phyloP scores from a whole-genome alignment of 1,140 invertebrate genomes.

The Drosophila punjabiensis region DNA sequence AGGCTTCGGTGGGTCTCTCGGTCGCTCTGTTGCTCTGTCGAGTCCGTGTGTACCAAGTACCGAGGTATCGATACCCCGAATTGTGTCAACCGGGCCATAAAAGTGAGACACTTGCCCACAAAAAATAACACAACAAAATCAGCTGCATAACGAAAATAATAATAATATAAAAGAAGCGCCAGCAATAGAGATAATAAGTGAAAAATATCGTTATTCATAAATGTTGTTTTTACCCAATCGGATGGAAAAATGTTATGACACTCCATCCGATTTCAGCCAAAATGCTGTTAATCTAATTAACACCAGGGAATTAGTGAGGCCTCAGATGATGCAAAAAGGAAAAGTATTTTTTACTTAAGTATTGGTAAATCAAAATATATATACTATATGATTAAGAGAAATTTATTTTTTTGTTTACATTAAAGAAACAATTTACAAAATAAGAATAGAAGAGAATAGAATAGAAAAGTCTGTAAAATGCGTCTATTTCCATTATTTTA shows the following conservation, averaged over 20 bases:
- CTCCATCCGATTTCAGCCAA: neutral
- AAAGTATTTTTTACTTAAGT: neutral
- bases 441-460: neutral
- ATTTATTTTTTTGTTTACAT: neutral
- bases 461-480: neutral
- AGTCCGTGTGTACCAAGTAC: neutral
- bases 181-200: constrained; percentile 12
- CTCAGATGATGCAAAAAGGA: constrained; percentile 10
- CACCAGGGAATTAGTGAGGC: constrained; percentile 6
- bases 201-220: neutral
- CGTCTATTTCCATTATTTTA: no score
- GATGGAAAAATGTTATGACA: constrained; percentile 12
- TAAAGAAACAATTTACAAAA: neutral
- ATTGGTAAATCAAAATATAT: neutral
- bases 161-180: neutral
- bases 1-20: constrained; percentile 32
- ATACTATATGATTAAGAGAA: neutral
- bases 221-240: constrained; percentile 20
- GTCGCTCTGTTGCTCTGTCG: neutral
- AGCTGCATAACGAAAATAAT: constrained; percentile 6
- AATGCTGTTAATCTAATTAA: constrained; percentile 40
- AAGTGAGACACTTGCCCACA: neutral
- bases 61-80: constrained; percentile 8
- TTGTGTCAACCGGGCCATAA: constrained; percentile 47
- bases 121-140: neutral